Base-by-base conservation (phyloP, 2,113 vertebrate genomes). In the Psilopogon haemacephalus region DNA sequence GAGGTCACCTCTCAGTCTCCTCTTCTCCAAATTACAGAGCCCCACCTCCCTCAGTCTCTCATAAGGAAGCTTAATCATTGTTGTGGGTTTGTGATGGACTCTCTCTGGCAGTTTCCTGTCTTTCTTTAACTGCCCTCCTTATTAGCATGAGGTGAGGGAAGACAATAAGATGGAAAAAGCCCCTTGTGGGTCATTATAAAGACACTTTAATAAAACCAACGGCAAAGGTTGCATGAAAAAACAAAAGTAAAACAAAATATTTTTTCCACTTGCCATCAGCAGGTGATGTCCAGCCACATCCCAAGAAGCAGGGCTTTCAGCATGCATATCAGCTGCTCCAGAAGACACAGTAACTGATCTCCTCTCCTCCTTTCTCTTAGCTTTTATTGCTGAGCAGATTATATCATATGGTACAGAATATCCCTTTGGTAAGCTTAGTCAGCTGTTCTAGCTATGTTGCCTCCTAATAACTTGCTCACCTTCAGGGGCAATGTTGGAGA, bases 391-490 rank as follows among this genome's bases (percentile, higher is more conserved):
- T 54, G 52, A 62, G 59, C 38, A 63, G 46, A 21, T 1, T 1
- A 0, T 5, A 0, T 5, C 32, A 28, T 2, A 5, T 3, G 28
- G 11, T 7, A 13, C n/a, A 26, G 35, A 1, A 23, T 1, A 52
- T 15, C 24, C 21, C 54, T 62, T 21, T 8, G 58, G 24, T 7
- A 44, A 76, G 1, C 12, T 44, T 24, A 19, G 17, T 15, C 64
- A 68, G 28, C 40, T 58, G n/a, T 54, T 26, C 75, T 68, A 59
- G 6, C 59, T 69, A 4, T 30, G 40, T 9, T 10, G 20, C 27
- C 28, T 32, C 33, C 14, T 15, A 56, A 62, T 52, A 33, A 71
- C 27, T 56, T 65, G 67, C 20, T 16, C 10, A 24, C 3, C 1
- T 16, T 7, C 6, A 60, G 19, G 13, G 8, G 18, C 15, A 30